Conservation (phyloP, 1,140 invertebrate species). For the Bombus affinis region DNA sequence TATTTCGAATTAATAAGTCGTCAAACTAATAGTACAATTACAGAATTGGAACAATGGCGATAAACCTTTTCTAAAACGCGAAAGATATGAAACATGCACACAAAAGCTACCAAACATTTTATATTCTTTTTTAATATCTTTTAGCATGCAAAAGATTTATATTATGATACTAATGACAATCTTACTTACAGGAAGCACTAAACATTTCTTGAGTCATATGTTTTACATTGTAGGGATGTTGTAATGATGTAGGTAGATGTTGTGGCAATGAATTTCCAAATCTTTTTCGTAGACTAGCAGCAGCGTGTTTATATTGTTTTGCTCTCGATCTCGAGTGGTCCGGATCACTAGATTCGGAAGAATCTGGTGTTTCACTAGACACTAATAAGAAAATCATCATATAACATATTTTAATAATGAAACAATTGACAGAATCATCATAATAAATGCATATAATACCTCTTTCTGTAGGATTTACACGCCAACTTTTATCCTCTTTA, state of each 20-base stretch:
- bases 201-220: slow-evolving; percentile 81
- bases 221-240: slow-evolving; percentile 80
- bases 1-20: background rate
- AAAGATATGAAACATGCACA: background rate
- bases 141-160: slow-evolving; percentile 2
- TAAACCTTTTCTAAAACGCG: too few species aligned
- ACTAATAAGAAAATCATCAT: slow-evolving; percentile 65
- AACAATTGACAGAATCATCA: background rate
- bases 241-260: slow-evolving; percentile 74
- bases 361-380: slow-evolving; percentile 80
- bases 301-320: slow-evolving; percentile 77
- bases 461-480: slow-evolving; percentile 76
- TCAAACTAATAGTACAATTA: background rate
- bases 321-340: slow-evolving; percentile 76
- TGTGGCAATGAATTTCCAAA: slow-evolving; percentile 77
- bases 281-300: slow-evolving; percentile 77
- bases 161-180: background rate
- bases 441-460: slow-evolving; percentile 62
- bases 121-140: background rate
- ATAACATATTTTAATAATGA: background rate
- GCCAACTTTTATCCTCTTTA: slow-evolving; percentile 81
- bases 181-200: slow-evolving; percentile 74
- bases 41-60: background rate
- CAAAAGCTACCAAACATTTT: slow-evolving; percentile 2
- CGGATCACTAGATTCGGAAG: slow-evolving; percentile 79